These are phyloP conservation scores for Drosophila mojavensis DNA, from an alignment of 1,140 invertebrate genomes.

Conservation along the genomic window DNA sequence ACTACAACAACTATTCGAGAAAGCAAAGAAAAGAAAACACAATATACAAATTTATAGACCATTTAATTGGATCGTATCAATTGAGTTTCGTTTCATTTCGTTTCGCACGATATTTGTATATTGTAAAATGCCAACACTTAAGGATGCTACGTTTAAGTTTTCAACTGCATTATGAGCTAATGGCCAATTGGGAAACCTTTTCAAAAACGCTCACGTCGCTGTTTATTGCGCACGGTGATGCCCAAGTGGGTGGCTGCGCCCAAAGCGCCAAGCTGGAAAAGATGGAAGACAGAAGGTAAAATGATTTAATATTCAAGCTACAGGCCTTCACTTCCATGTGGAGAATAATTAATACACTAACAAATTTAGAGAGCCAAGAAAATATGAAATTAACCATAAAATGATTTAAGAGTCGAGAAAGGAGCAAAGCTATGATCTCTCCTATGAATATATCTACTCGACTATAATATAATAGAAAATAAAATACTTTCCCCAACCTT, in stretches of 20 bases:
- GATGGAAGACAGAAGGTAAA: conserved; percentile 29
- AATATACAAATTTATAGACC: conserved; percentile 18
- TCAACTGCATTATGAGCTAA: conserved; percentile 7
- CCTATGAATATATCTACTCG: too few species aligned
- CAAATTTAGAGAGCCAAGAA: background rate
- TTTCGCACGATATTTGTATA: conserved; percentile 34
- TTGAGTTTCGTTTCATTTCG: conserved; percentile 8
- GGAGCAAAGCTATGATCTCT: too few species aligned
- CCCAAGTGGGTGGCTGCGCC: conserved; percentile 69
- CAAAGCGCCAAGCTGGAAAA: conserved; percentile 56
- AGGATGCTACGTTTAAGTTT: conserved; percentile 30
- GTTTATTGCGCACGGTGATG: conserved; percentile 76
- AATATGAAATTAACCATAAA: too few species aligned
- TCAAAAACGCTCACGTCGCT: conserved; percentile 73
- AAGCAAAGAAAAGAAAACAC: conserved; percentile 10
- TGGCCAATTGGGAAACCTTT: conserved; percentile 30
- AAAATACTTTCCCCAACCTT: too few species aligned
- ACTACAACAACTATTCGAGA: conserved; percentile 31
- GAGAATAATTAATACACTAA: background rate
- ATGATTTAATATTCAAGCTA: conserved; percentile 11
- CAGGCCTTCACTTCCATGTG: background rate
- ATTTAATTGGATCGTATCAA: conserved; percentile 11
- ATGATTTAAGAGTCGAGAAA: too few species aligned
- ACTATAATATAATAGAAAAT: background rate
- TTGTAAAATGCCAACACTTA: conserved; percentile 37